These are phyloP conservation scores for Protomyctophum bolini DNA, from an alignment of 2,113 vertebrate species.

Conservation along the genomic window DNA sequence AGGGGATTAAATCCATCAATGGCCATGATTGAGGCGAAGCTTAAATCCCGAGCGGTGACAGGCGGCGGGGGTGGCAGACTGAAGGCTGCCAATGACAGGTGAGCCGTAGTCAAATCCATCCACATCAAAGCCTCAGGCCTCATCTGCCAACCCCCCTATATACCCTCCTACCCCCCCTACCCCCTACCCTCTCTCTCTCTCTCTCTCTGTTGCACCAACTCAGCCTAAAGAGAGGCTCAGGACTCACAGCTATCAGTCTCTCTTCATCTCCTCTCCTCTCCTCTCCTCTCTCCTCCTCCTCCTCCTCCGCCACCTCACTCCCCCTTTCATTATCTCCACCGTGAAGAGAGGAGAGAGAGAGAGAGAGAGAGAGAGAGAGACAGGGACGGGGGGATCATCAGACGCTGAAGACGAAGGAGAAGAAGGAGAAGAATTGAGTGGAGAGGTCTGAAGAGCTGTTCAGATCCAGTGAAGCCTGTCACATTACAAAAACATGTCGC, in stretches of 20 bases:
- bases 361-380: slow-evolving; percentile 19
- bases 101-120: slow-evolving; percentile 59
- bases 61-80: slow-evolving; percentile 15
- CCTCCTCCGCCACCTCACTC: slow-evolving; percentile 50
- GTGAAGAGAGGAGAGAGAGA: slow-evolving; percentile 57
- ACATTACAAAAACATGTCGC: slow-evolving; percentile 93
- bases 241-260: slow-evolving; percentile 78
- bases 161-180: too few species aligned
- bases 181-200: slow-evolving; percentile 34
- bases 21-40: slow-evolving; percentile 49
- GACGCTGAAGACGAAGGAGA: not conserved
- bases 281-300: slow-evolving; percentile 52
- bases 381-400: not conserved
- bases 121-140: slow-evolving; percentile 60
- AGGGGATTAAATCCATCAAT: slow-evolving; percentile 54
- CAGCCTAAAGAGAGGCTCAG: slow-evolving; percentile 67
- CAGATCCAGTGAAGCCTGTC: slow-evolving; percentile 89
- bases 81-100: not conserved
- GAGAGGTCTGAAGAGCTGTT: slow-evolving; percentile 85
- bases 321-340: slow-evolving; percentile 81
- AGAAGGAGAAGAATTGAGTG: slow-evolving; percentile 48
- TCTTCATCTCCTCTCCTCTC: slow-evolving; percentile 66
- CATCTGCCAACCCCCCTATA: slow-evolving; percentile 68
- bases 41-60: slow-evolving; percentile 45
- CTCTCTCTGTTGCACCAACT: slow-evolving; percentile 21